phyloP scores from a whole-genome alignment of 1,140 invertebrate species.

The Lepidurus couesii region DNA sequence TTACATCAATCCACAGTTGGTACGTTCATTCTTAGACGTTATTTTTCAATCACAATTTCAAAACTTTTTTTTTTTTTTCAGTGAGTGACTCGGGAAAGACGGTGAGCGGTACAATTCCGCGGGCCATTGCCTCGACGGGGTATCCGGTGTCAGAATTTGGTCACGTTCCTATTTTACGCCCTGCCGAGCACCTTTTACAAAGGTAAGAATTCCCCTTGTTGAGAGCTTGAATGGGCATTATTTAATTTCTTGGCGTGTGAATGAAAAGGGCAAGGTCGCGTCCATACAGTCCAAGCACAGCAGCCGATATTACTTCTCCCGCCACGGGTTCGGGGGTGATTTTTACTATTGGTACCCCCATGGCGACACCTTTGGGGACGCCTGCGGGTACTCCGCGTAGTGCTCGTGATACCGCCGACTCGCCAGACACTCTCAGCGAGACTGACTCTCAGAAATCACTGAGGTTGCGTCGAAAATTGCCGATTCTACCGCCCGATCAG shows the following conservation, averaged over 20 bases:
- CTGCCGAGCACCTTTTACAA: neutral
- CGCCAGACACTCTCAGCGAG: conserved; percentile 51
- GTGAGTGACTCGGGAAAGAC: conserved; percentile 17
- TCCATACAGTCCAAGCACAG: conserved; percentile 1
- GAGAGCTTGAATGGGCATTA: neutral
- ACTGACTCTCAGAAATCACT: conserved; percentile 52
- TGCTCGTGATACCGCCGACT: conserved; percentile 45
- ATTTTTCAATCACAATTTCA: neutral
- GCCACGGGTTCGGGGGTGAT: neutral
- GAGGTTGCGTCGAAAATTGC: conserved; percentile 53
- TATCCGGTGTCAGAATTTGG: neutral
- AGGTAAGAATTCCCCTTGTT: neutral
- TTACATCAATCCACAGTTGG: conserved; percentile 28
- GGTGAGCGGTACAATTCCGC: neutral
- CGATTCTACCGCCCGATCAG: conserved; percentile 54
- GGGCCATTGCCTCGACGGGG: neutral
- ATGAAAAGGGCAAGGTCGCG: neutral
- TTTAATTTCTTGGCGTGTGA: neutral
- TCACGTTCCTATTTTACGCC: neutral
- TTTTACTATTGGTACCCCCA: conserved; percentile 40
- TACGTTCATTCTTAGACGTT: neutral
- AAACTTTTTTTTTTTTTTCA: neutral
- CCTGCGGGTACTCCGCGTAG: conserved; percentile 46
- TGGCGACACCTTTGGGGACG: conserved; percentile 45
- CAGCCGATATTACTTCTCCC: neutral